Percentiles rank a stretch among this genome's conserved stretches.
Conservation (phyloP, 2,113 vertebrate species). For the Galbula dea region DNA sequence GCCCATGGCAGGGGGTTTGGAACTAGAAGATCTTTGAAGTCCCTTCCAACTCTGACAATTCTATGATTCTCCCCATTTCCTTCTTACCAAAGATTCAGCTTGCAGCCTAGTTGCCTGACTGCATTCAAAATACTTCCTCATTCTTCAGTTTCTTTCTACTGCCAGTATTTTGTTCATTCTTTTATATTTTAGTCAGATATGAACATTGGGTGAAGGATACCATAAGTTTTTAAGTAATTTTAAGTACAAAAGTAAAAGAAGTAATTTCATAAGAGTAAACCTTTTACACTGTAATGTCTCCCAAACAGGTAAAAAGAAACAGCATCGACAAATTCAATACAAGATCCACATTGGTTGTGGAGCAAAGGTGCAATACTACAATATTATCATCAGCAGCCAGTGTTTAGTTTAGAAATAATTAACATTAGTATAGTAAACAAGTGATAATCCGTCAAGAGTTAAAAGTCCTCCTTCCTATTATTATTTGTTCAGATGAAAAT, state of each 20-base stretch:
- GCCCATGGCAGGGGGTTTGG: no score
- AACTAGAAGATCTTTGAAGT: no score
- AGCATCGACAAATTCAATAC: neutral
- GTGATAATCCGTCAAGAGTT: neutral
- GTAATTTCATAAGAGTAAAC: neutral
- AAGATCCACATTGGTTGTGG: neutral
- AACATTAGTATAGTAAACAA: neutral
- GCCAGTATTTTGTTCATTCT: neutral
- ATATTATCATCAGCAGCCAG: neutral
- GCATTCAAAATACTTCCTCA: neutral
- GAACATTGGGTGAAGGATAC: neutral
- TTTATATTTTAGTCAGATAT: neutral
- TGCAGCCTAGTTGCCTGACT: neutral
- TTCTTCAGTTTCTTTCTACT: neutral
- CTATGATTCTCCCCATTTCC: neutral
- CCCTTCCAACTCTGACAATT: no score
- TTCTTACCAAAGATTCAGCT: neutral
- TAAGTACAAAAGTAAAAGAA: neutral
- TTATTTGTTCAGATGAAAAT: slow-evolving; percentile 84
- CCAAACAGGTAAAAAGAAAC: neutral
- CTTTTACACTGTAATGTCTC: neutral
- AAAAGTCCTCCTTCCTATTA: neutral
- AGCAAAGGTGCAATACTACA: neutral
- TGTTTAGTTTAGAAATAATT: neutral
- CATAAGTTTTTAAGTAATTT: neutral